Conservation (phyloP, 35 echinoderm and acorn worm species). For the Patiria miniata region DNA sequence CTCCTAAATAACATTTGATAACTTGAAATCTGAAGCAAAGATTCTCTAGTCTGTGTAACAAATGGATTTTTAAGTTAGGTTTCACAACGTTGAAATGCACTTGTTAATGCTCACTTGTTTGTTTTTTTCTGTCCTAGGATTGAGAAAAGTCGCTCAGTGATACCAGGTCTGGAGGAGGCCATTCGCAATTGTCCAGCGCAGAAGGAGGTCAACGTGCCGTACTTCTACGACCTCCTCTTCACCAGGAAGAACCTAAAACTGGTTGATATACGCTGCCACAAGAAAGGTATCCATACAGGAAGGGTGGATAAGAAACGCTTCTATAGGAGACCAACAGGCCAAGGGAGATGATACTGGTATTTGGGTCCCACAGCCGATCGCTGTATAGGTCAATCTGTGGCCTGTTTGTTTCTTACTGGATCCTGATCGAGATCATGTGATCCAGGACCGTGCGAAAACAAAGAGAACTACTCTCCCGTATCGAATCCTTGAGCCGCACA, state of each 20-base stretch:
- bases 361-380: too few species aligned
- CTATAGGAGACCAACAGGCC: too few species aligned
- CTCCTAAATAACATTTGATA: too few species aligned
- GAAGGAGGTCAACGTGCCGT: constrained; percentile 27
- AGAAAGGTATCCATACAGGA: constrained; percentile 33
- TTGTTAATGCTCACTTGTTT: background rate
- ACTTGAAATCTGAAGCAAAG: background rate
- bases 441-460: too few species aligned
- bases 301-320: background rate
- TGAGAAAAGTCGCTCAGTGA: constrained; percentile 43
- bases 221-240: constrained; percentile 60
- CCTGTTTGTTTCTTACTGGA: too few species aligned
- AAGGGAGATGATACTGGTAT: too few species aligned
- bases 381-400: too few species aligned
- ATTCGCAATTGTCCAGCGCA: constrained; percentile 12
- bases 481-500: too few species aligned
- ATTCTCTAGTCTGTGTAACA: background rate
- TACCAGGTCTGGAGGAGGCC: background rate
- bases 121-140: constrained; percentile 21
- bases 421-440: too few species aligned
- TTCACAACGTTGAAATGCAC: too few species aligned
- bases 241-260: constrained; percentile 47
- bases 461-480: too few species aligned
- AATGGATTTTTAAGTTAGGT: background rate
- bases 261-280: constrained; percentile 49